Base-by-base conservation (phyloP, 2,888 invertebrate genomes). In the Myathropa florea region DNA sequence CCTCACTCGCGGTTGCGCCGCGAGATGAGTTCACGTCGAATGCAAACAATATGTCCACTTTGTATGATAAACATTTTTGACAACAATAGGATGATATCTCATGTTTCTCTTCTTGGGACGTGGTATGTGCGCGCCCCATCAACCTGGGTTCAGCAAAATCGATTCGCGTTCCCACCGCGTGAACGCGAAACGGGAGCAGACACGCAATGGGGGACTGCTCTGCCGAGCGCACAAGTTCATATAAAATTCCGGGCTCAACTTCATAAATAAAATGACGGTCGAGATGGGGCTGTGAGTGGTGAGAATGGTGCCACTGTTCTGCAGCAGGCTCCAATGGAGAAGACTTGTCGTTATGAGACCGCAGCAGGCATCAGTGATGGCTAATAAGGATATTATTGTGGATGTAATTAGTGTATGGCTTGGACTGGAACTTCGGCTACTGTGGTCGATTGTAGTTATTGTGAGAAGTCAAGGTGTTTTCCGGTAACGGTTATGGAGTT, bases 31-130 rank as follows among this genome's bases (percentile, higher is more conserved):
- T 67, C 73, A 76, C 67, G 72, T 82, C 82, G 78, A 75, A 86
- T 86, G 83, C 83, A 87, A 87, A 87, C 87, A 87, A 87, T 87
- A 87, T 87, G 87, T 87, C 87, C 87, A 76, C 76, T 87, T 83
- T 87, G 71, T 87, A 87, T 87, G 87, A 87, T 87, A 87, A 87
- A 87, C 87, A 83, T 87, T 83, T 87, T 86, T 86, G 86, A 86
- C 86, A 86, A 86, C 86, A 86, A 86, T 86, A 70, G 86, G 70
- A 75, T 86, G 82, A 86, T 86, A 86, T 86, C 86, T 86, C 82
- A 86, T 86, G 86, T 83, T 86, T 86, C 55, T 65, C 57, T 18
- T 57, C 12, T 21, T 10, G 4, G 78, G 55, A 67, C 14, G 39
- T 21, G 39, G 61, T 36, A 33, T 46, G 46, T 46, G 46, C 46